Evolutionary conservation across 2,113 vertebrate genomes (phyloP).

Genomic region (Sapajus apella): DNA sequence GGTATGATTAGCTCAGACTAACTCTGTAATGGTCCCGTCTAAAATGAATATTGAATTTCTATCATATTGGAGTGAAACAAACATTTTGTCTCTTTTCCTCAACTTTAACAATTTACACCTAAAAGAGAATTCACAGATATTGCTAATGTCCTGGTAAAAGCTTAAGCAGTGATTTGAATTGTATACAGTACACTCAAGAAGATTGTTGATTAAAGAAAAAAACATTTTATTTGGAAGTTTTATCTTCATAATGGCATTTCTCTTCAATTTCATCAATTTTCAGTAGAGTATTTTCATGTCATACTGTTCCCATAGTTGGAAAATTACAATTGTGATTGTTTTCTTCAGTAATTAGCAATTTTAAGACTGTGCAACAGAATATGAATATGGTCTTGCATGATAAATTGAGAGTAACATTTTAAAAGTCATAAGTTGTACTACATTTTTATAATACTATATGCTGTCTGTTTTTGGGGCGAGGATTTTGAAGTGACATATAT

Average conservation of each 20-base stretch:
- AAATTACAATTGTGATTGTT: constrained; percentile 65
- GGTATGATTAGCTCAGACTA: constrained; percentile 73
- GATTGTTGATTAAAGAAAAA: constrained; percentile 73
- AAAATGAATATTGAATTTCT: constrained; percentile 75
- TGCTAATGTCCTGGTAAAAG: constrained; percentile 72
- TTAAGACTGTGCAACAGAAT: constrained; percentile 68
- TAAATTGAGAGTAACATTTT: constrained; percentile 72
- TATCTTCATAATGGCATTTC: constrained; percentile 73
- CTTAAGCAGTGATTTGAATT: constrained; percentile 73
- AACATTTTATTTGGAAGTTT: constrained; percentile 56
- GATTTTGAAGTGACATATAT: constrained; percentile 59
- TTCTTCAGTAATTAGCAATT: constrained; percentile 78
- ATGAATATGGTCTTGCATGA: constrained; percentile 63
- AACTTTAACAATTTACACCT: constrained; percentile 52
- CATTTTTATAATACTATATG: constrained; percentile 68
- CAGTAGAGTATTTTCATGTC: constrained; percentile 66
- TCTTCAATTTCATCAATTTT: constrained; percentile 61
- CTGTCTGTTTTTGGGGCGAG: constrained; percentile 62
- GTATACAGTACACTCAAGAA: constrained; percentile 63
- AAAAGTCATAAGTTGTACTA: constrained; percentile 65
- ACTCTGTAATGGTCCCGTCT: constrained; percentile 70
- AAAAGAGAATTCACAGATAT: constrained; percentile 77
- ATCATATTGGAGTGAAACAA: constrained; percentile 26
- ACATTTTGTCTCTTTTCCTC: neutral
- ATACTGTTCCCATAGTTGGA: constrained; percentile 51